Evolutionary conservation across 2,797 vertebrate genomes (phyloP).

Genomic region (Smutsia gigantea): DNA sequence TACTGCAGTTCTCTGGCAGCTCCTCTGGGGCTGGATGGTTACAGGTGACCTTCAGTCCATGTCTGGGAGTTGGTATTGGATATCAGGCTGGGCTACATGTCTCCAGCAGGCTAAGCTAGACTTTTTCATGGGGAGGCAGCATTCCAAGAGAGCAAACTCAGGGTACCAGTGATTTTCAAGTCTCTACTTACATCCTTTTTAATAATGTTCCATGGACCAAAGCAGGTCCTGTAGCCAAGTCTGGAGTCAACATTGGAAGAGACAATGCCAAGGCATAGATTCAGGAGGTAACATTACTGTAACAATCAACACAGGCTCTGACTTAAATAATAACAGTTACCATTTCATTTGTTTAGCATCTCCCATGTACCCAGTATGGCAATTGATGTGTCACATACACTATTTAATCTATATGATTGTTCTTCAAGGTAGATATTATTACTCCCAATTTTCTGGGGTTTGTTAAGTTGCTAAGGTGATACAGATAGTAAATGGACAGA

Average conservation of each 20-base stretch:
- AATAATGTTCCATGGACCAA: not conserved
- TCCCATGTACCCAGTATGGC: not conserved
- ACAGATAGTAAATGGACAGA: not conserved
- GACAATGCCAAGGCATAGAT: not conserved
- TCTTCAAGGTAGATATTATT: not conserved
- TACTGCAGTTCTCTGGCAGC: not conserved
- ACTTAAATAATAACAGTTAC: not conserved
- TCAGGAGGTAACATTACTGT: not conserved
- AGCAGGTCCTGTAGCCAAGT: not conserved
- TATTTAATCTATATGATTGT: not conserved
- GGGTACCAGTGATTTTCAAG: not conserved
- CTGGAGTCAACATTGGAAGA: not conserved
- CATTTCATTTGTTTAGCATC: not conserved
- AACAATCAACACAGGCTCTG: not conserved
- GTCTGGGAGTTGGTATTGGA: not conserved
- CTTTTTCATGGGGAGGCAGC: not conserved
- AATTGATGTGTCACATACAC: not conserved
- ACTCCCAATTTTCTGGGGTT: not conserved
- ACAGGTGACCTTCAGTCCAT: not conserved
- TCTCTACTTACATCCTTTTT: not conserved
- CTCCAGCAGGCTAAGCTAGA: not conserved
- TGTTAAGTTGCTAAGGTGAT: not conserved
- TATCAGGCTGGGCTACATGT: not conserved
- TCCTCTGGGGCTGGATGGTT: not conserved
- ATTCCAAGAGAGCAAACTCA: not conserved